Base-by-base conservation (phyloP, 1,140 invertebrate genomes). In the Cyclargus thomasi region DNA sequence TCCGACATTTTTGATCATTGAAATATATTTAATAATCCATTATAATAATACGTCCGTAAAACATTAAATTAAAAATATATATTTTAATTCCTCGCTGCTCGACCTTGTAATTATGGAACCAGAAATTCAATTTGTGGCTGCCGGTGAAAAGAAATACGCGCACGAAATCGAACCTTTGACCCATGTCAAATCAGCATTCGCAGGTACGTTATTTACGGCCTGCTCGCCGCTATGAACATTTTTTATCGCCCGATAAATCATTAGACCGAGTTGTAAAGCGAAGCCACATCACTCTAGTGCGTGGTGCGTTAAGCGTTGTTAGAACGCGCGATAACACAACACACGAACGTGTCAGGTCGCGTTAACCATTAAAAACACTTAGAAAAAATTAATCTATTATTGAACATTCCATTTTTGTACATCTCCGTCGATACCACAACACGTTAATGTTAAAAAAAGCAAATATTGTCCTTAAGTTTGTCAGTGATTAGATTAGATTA, bases 131-230 rank as follows among this genome's bases (percentile, higher is more conserved):
- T 47, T 47, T 47, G 39, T 47, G 39, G 39, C 14, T 29, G 29
- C 29, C 10, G 10, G 11, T 47, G 39, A 47, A 47, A 35, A 47
- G 39, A 47, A 47, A 47, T 47, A 47, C 39, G 39, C 72, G 71
- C 71, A 76, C 62, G 69, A 76, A 67, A 72, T 47, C 39, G 39
- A 47, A 47, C 70, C 69, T 74, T 77, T 85, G 85, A 87, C 85
- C 83, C 85, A 74, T 81, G 85, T 88, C 83, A 84, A 86, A 86
- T 86, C 83, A 88, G 83, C 80, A 88, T 86, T 86, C 76, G 76
- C 85, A 88, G 84, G 84, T 86, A 84, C 78, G 77, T 82, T 87
- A 88, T 88, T 86, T 86, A 86, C 79, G 82, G 76, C 75, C 75
- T 74, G 77, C 80, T 84, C 77, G 82, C 79, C 70, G 83, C 81